Percentiles rank a stretch among this genome's conserved stretches.
These are phyloP conservation scores for Microcebus jonahi DNA, from an alignment of 2,113 vertebrate species.

Conservation along the genomic window DNA sequence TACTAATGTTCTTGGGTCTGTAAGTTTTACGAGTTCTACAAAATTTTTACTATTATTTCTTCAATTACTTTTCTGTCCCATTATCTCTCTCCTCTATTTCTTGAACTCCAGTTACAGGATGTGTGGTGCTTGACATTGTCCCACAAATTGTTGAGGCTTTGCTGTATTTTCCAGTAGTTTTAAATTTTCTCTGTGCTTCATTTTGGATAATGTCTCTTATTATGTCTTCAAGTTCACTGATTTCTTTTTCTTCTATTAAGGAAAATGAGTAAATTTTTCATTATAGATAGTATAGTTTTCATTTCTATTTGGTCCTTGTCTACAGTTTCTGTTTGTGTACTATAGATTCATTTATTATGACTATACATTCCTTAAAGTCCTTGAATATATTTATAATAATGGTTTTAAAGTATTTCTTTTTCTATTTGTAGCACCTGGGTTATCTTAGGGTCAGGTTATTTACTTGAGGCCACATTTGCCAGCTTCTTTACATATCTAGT, in stretches of 20 bases:
- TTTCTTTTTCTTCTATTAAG: not conserved
- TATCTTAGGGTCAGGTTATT: not conserved
- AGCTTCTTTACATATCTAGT: not conserved
- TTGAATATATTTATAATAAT: not conserved
- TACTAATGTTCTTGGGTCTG: not conserved
- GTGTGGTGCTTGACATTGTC: not conserved
- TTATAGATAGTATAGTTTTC: not conserved
- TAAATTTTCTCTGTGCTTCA: not conserved
- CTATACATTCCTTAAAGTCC: not conserved
- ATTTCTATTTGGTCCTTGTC: not conserved
- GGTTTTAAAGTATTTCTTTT: not conserved
- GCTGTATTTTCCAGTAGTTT: not conserved
- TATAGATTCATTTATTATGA: not conserved
- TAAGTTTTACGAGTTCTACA: not conserved
- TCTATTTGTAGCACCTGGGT: not conserved
- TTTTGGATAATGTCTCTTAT: not conserved
- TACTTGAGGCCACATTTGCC: not conserved
- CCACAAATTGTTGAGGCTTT: not conserved
- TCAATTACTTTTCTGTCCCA: not conserved
- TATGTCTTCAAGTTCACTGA: not conserved
- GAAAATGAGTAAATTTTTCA: not conserved
- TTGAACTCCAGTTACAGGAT: not conserved
- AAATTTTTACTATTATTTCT: not conserved
- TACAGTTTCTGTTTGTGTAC: not conserved
- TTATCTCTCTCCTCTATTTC: not conserved